Base-by-base conservation (phyloP, 2,797 vertebrate genomes). In the Amblyopsis hoosieri region DNA sequence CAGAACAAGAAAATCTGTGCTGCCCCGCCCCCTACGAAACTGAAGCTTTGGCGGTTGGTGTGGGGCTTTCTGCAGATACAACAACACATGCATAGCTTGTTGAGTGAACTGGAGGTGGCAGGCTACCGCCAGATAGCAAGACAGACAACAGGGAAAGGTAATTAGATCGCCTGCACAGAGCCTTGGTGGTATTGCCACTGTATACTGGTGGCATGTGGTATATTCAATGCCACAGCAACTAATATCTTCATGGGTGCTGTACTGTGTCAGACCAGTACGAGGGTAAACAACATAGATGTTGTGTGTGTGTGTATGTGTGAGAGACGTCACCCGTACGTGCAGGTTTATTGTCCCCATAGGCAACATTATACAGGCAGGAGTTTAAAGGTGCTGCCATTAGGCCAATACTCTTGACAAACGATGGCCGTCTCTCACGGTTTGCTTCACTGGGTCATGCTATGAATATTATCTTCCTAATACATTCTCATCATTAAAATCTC, bases 41-140 rank as follows among this genome's bases (percentile, higher is more conserved):
- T 33, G 56, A 81, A 73, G 64, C 65, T 69, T 75, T 66, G 55
- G 14, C 5, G 54, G 51, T 54, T 56, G 59, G 60, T 12, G 58
- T 8, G 17, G 59, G 49, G 62, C 57, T 73, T 72, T 68, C 54
- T 62, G 67, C 66, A 76, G 72, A 71, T 57, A 62, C 50, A 64
- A 69, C 66, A 72, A 63, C 72, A 45, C 50, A 72, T 9, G 6
- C 37, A 42, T 9, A 42, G 7, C 37, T 7, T 42, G 37, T 72
- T 66, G 60, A 80, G 64, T 71, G 73, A 53, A 64, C 11, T 62
- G 69, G 1, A 47, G 75, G 52, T 47, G 49, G 48, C 59, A 51
- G 64, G 69, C 70, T 71, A 71, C 69, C 81, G 71, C 79, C 78
- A 79, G 29, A 83, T 63, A 64, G 54, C 57, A 71, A 46, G 65